Base-by-base conservation (phyloP, 2,888 invertebrate genomes). In the Teleiodes luculella region DNA sequence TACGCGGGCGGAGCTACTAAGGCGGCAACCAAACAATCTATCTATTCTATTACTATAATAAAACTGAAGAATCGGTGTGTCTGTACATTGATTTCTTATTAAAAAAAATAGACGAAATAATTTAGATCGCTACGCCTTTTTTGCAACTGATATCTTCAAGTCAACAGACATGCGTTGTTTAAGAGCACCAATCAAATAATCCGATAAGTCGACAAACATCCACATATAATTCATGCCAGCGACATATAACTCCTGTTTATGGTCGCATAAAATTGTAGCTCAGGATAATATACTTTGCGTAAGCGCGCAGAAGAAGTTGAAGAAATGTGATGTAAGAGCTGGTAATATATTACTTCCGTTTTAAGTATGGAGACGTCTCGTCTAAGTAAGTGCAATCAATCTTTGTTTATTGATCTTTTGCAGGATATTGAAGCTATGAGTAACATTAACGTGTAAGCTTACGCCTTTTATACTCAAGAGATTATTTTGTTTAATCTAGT, bases 181-280 rank as follows among this genome's bases (percentile, higher is more conserved):
- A 41, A 41, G 20, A 10, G 33, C 24, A n/a, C 39, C 49, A 49
- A 56, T 58, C 58, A 57, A 56, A 61, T 57, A 58, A 54, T 53
- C 58, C 54, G 53, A 48, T 54, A 58, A 59, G 57, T 57, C 54
- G 43, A 43, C 43, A 43, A 24, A 43, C n/a, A 20, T 28, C 20
- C 53, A 47, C 59, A 56, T 43, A 50, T 54, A 43, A 50, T 43
- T 54, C 57, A 56, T 57, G 60, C 57, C 62, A 61, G 62, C 61
- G 55, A 56, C 55, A 41, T 56, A 64, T 62, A 62, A 66, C 59
- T 63, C 54, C 55, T 54, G 63, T 65, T 66, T 65, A 66, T 60
- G 60, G 58, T 39, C 20, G 48, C 64, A 63, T 64, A 64, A 66
- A 65, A 54, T 54, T 56, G 28, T 51, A 54, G 59, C 64, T 62